Conservation (phyloP, 2,888 invertebrate species). For the Nebria salina region DNA sequence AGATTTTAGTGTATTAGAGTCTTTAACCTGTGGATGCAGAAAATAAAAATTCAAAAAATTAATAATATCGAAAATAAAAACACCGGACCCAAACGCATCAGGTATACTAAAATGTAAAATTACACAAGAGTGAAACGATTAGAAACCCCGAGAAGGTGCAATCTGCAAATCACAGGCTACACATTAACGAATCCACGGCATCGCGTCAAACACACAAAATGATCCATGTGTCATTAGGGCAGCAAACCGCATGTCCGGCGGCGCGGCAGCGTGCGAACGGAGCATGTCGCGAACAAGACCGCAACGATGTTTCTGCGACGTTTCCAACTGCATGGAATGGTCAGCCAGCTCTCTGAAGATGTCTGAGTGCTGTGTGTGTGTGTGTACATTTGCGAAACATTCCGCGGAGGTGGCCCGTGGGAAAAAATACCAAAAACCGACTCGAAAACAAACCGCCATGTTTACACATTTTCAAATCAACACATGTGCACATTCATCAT, state of each 20-base stretch:
- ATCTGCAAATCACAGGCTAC: not conserved
- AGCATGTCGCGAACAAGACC: not conserved
- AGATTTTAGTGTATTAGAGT: too few relatives aligned
- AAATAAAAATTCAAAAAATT: not conserved
- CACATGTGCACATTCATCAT: too few relatives aligned
- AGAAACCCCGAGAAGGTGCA: not conserved
- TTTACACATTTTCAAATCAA: not conserved
- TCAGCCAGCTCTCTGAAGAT: constrained; percentile 4
- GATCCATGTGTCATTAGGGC: not conserved
- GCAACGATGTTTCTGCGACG: not conserved
- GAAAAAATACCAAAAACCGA: not conserved
- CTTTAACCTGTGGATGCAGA: not conserved
- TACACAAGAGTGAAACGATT: not conserved
- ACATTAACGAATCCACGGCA: not conserved
- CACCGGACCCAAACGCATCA: not conserved
- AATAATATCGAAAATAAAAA: not conserved
- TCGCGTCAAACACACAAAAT: not conserved
- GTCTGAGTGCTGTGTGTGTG: constrained; percentile 18
- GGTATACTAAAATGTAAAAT: not conserved
- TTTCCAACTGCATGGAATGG: not conserved
- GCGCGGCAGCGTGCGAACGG: not conserved
- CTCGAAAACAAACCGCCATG: not conserved
- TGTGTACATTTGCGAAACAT: constrained; percentile 19
- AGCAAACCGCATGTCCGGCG: not conserved
- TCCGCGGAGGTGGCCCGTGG: constrained; percentile 16